Evolutionary conservation across 1,140 invertebrate genomes (phyloP).

Genomic region (Aplysia californica): DNA sequence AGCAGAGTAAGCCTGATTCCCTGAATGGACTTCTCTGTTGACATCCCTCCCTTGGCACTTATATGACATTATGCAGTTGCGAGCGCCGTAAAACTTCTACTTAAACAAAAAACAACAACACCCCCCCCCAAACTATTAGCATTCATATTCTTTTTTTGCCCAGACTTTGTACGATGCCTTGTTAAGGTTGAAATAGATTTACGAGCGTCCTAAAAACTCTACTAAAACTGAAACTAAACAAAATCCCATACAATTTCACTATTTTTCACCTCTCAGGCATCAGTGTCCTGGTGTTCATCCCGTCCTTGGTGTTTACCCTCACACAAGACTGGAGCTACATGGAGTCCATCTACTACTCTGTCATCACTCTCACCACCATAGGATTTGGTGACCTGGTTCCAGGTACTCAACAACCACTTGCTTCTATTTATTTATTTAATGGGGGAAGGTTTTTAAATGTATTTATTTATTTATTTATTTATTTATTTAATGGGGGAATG

Average conservation of each 20-base stretch:
- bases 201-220: too few relatives aligned
- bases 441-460: too few relatives aligned
- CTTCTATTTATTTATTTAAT: too few relatives aligned
- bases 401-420: too few relatives aligned
- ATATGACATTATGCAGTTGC: too few relatives aligned
- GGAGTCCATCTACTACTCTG: conserved; percentile 46
- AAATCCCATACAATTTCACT: background rate
- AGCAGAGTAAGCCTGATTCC: too few relatives aligned
- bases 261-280: conserved; percentile 14
- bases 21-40: too few relatives aligned
- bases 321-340: conserved; percentile 40
- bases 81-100: too few relatives aligned
- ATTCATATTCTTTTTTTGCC: background rate
- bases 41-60: too few relatives aligned
- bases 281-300: conserved; percentile 34
- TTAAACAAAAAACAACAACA: background rate
- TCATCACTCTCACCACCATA: conserved; percentile 59
- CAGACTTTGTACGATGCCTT: background rate
- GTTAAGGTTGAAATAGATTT: background rate
- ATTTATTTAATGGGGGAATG: too few relatives aligned
- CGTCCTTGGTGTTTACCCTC: conserved; percentile 24
- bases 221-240: too few relatives aligned
- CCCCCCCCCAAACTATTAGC: background rate
- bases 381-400: conserved; percentile 57
- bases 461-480: too few relatives aligned